Base-by-base conservation (phyloP, 2,113 vertebrate species). In the Cardinalis cardinalis region DNA sequence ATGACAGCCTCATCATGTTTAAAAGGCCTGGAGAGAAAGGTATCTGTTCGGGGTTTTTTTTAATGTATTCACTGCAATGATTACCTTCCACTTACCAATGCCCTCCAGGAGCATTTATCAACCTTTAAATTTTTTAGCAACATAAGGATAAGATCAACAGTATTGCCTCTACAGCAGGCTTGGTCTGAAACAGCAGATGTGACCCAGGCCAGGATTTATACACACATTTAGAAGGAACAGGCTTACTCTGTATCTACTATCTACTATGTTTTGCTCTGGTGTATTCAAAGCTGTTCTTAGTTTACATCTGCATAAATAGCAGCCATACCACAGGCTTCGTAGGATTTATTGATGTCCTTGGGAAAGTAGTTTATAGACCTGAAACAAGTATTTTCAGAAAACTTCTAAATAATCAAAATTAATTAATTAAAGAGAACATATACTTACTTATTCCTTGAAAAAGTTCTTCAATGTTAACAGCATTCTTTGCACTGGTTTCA, bases 401-500 rank as follows among this genome's bases (percentile, higher is more conserved):
- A 41, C 18, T 16, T 84, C 56, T n/a, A 80, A 91, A 66, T 23
- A 83, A 51, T 31, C 6, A 73, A 29, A 56, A 40, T 10, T 25
- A 58, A 65, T 53, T 16, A 32, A 43, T 68, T 52, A 44, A 17
- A 75, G 5, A 12, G 16, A 65, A 12, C 23, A 34, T 90, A 87
- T 89, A 98, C 98, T 97, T 97, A 99, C 99, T 99, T 97, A 99
- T 99, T 96, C 98, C 99, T 97, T 99, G 99, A 96, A 99, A 99
- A 91, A 99, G 98, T 95, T 99, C 99, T 94, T 99, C 99, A 14
- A 99, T 97, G 66, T 99, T 99, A 96, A 99, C 98, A 64, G 99
- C 99, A 71, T 99, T 99, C 91, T 99, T 98, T 84, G 99, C 99
- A 89, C 99, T 99, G 41, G 99, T 99, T 97, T 99, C 99, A 60